Evolutionary conservation across 2,113 vertebrate species (phyloP), one percentile per base, ranked within the genome.

Genomic region (Oenanthe oenanthe): DNA sequence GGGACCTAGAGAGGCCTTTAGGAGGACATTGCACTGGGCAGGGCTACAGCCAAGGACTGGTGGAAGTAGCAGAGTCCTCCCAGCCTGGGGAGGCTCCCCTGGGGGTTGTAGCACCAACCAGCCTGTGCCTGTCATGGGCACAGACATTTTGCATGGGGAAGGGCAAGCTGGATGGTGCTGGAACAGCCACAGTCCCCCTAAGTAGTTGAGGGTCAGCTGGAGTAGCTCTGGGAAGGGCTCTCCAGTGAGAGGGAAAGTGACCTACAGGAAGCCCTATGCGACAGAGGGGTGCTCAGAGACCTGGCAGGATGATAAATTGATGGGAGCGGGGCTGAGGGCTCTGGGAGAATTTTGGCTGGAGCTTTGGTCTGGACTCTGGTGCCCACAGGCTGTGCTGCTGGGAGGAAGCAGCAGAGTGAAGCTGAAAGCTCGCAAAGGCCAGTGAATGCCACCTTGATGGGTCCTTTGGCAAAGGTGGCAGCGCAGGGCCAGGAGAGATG

Each of bases 381-480:
- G 47, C n/a, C 54, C 0, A 0, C 0, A 0, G 58, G 24, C 73
- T 25, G 11, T 70, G 56, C 56, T 70, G 15, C 26, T 83, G 56
- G 26, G 48, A 70, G 56, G 26, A 48, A 26, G 48, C 42, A 40
- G 34, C 1, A 0, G 34, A 62, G 40, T 14, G 8, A n/a, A 76
- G 31, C 31, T 56, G 20, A 17, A 34, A 42, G 40, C 31, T 83
- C 1, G 0, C 42, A 34, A 24, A 48, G 47, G 25, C 47, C 20
- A 0, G 0, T 42, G 74, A 26, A 45, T 53, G 17, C 17, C 16
- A 5, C 18, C 9, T n/a, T 4, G 7, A 26, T 1, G 3, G 15
- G n/a, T 76, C 21, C 67, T n/a, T 17, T 58, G 43, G 12, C 4
- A 1, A 0, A 13, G 21, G 32, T 31, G 25, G 38, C 8, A 3